Evolutionary conservation across 2,797 vertebrate species (phyloP).

Genomic region (Hydrophis major): DNA sequence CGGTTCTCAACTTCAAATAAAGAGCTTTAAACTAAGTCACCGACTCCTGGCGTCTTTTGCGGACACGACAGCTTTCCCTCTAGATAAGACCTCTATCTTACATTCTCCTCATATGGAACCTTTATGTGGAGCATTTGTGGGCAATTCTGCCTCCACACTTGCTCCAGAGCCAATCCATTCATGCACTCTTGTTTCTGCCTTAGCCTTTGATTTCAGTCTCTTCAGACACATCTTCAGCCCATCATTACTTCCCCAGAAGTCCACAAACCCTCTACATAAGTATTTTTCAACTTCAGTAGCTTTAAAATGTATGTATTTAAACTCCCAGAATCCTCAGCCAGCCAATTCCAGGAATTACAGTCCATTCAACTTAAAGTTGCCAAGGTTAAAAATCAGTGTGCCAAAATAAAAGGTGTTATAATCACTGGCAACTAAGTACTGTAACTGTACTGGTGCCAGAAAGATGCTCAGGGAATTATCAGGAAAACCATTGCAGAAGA

Average conservation of each 20-base stretch:
- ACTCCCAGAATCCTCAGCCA: background rate
- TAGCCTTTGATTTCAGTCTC: background rate
- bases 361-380: background rate
- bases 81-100: background rate
- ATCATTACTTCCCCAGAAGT: background rate
- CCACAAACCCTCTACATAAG: background rate
- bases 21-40: too few species aligned
- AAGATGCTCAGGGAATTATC: background rate
- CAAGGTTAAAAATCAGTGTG: background rate
- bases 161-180: background rate
- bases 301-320: background rate
- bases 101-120: background rate
- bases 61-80: too few species aligned
- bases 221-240: background rate
- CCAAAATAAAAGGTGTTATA: background rate
- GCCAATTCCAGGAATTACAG: background rate
- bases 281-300: background rate
- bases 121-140: background rate
- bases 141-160: background rate
- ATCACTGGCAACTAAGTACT: background rate
- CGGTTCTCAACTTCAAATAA: too few species aligned
- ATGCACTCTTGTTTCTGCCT: background rate
- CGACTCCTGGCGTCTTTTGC: too few species aligned
- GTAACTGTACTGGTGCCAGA: background rate
- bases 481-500: background rate